These are phyloP conservation scores for Gryon sp. DNA, from an alignment of 1,140 invertebrate genomes.

Conservation along the genomic window DNA sequence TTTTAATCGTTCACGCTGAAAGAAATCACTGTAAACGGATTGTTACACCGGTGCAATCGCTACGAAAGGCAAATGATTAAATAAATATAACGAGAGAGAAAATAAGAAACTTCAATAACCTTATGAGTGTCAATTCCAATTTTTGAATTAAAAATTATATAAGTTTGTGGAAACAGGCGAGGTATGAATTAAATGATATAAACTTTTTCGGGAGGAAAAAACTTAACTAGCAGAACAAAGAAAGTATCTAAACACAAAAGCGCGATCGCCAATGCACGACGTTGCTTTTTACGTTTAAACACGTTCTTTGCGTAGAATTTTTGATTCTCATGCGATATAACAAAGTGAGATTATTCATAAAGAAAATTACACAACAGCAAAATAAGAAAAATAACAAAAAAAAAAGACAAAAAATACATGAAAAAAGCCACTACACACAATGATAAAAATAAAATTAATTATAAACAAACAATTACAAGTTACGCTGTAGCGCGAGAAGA, in stretches of 20 bases:
- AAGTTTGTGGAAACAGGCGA: slow-evolving; percentile 67
- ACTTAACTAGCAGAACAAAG: slow-evolving; percentile 28
- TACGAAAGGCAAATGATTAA: slow-evolving; percentile 72
- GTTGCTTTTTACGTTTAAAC: slow-evolving; percentile 32
- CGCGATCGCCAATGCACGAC: slow-evolving; percentile 43
- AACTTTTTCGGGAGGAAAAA: slow-evolving; percentile 53
- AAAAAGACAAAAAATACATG: slow-evolving; percentile 34
- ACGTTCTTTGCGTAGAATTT: slow-evolving; percentile 51
- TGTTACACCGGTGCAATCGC: slow-evolving; percentile 77
- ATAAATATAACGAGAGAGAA: too few relatives aligned
- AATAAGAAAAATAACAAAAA: slow-evolving; percentile 22
- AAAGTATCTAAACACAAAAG: slow-evolving; percentile 41
- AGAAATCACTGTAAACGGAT: slow-evolving; percentile 66
- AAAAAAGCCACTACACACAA: slow-evolving; percentile 50
- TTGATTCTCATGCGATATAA: slow-evolving; percentile 70
- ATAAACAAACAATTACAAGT: slow-evolving; percentile 51
- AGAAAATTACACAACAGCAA: slow-evolving; percentile 21
- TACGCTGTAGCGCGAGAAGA: slow-evolving; percentile 70
- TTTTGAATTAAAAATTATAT: slow-evolving; percentile 76
- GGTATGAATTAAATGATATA: slow-evolving; percentile 39
- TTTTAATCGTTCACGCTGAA: background rate
- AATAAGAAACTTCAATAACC: slow-evolving; percentile 79
- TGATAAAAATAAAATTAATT: slow-evolving; percentile 39
- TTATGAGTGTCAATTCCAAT: slow-evolving; percentile 80
- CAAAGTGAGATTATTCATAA: slow-evolving; percentile 78